A percentile compares a stretch with the other conserved stretches of the same genome.
Conservation (phyloP, 2,888 invertebrate genomes). For the Trachelus troglodyta region DNA sequence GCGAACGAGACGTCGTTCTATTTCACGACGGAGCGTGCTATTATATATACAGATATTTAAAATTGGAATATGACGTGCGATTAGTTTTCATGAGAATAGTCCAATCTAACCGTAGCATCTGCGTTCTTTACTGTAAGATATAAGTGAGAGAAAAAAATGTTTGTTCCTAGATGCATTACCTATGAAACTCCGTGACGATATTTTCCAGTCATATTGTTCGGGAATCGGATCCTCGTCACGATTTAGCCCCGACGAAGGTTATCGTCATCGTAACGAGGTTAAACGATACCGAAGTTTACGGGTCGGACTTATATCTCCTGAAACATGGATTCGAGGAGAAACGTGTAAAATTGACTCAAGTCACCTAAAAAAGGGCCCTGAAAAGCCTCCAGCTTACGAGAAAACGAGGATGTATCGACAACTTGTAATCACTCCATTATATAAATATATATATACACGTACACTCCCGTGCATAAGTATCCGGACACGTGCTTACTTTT, state of each 20-base stretch:
- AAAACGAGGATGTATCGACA: constrained; percentile 55
- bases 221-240: not conserved
- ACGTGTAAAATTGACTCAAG: not conserved
- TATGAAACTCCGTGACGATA: constrained; percentile 28
- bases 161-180: constrained; percentile 47
- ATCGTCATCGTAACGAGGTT: not conserved
- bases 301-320: not conserved
- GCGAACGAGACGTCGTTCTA: not conserved
- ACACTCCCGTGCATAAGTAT: too few relatives aligned
- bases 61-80: not conserved
- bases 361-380: constrained; percentile 27
- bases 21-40: not conserved
- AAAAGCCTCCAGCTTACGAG: constrained; percentile 50
- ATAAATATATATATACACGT: not conserved
- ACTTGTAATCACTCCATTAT: constrained; percentile 45
- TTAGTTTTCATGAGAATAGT: not conserved
- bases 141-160: constrained; percentile 28
- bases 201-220: constrained; percentile 13
- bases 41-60: not conserved
- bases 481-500: too few relatives aligned
- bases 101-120: constrained; percentile 1
- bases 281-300: not conserved
- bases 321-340: not conserved
- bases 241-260: not conserved
- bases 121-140: constrained; percentile 5